A percentile compares a stretch with the other conserved stretches of the same genome.
Evolutionary conservation across 1,140 invertebrate species (phyloP).

Genomic region (Drosophila watanabei): DNA sequence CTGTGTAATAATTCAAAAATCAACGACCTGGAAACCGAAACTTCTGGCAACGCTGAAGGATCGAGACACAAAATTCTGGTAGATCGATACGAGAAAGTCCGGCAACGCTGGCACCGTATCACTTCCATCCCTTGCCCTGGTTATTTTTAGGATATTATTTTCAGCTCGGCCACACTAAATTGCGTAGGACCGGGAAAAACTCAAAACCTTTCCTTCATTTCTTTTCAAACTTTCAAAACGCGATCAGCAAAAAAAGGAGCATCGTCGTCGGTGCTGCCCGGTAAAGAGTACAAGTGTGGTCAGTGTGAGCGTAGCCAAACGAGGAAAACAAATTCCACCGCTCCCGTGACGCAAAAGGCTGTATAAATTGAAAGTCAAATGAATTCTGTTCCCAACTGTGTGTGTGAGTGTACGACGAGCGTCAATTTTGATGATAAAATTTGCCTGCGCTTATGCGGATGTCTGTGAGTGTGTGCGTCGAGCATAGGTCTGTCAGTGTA

Average conservation of each 20-base stretch:
- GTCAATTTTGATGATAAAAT: slow-evolving; percentile 59
- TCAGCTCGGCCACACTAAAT: too few relatives aligned
- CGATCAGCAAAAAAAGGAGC: slow-evolving; percentile 12
- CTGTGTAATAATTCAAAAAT: too few relatives aligned
- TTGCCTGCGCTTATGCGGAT: slow-evolving; percentile 45
- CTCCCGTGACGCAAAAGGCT: slow-evolving; percentile 29
- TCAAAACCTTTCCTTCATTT: slow-evolving; percentile 47
- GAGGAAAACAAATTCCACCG: slow-evolving; percentile 42
- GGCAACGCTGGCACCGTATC: neutral
- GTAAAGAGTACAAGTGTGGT: slow-evolving; percentile 7
- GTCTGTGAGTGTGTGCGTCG: slow-evolving; percentile 34
- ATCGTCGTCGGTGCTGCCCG: slow-evolving; percentile 35
- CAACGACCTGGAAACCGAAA: too few relatives aligned
- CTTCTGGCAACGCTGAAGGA: too few relatives aligned
- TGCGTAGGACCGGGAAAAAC: slow-evolving; percentile 63
- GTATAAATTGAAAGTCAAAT: slow-evolving; percentile 63
- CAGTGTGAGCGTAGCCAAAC: slow-evolving; percentile 37
- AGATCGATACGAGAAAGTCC: too few relatives aligned
- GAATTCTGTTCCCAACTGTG: slow-evolving; percentile 41
- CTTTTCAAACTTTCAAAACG: slow-evolving; percentile 11
- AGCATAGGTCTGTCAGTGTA: slow-evolving; percentile 42
- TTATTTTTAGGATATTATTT: too few relatives aligned
- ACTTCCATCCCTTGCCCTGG: too few relatives aligned
- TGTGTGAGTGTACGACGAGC: slow-evolving; percentile 54
- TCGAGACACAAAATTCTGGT: too few relatives aligned